Base-by-base conservation (phyloP, 1,140 invertebrate species). In the Apis florea region DNA sequence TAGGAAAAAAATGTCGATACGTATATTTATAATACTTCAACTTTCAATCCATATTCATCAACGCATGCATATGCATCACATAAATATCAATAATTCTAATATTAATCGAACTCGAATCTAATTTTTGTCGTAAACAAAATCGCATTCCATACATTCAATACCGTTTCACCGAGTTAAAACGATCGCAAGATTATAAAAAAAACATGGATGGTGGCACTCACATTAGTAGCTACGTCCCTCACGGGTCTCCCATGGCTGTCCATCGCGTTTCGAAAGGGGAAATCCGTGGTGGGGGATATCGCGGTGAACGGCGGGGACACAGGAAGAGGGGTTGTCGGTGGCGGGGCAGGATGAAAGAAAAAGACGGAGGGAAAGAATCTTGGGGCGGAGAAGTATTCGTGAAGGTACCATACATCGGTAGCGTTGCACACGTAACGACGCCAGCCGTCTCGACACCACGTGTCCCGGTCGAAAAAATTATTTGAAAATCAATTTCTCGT, bases 371-470 rank as follows among this genome's bases (percentile, higher is more conserved):
- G 66, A 80, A 79, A 83, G 85, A 85, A 71, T 82, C 74, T 87
- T 76, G 79, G 80, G 86, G 84, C 61, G 66, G 79, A 74, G 79
- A 85, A 69, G 79, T 66, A 66, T 85, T 83, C 67, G 69, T 64
- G 83, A 79, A 69, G 79, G 83, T 63, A 83, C 74, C 82, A 82
- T 88, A 84, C 76, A 79, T 73, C 79, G 84, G 67, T 61, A 59
- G 40, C 61, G 70, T 83, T 76, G 88, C 82, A 67, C 85, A 85
- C 86, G 72, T 80, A 89, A 79, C 88, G 86, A 90, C 84, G 74
- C 83, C 83, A 87, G 83, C 69, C 86, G 88, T 86, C 80, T 64
- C 77, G 71, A 89, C 84, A 86, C 84, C 88, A 89, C 88, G 88
- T 89, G 88, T 83, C 75, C 73, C 56, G 21, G 19, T 40, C 24